Evolutionary conservation across 2,797 vertebrate species (phyloP).

Genomic region (Caiman crocodilus): DNA sequence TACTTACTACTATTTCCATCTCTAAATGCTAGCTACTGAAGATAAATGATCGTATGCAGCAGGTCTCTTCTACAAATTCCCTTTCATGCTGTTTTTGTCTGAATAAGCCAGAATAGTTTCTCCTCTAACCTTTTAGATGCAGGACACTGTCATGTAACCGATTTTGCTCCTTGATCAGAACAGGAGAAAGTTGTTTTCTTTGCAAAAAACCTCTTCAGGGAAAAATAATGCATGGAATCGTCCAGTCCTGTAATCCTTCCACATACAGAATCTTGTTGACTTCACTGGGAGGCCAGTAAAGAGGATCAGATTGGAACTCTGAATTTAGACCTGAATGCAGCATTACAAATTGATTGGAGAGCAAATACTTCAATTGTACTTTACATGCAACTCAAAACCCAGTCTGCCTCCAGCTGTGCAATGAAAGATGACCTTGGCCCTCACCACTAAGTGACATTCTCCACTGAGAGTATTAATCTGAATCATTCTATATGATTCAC

Average conservation of each 20-base stretch:
- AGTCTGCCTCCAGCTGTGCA: neutral
- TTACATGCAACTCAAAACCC: neutral
- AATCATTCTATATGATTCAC: neutral
- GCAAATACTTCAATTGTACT: neutral
- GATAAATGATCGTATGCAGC: neutral
- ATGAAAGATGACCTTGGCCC: neutral
- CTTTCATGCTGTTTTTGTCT: neutral
- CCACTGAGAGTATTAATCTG: neutral
- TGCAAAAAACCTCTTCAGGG: neutral
- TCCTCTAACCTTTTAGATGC: neutral
- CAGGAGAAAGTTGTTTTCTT: neutral
- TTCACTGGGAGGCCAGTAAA: neutral
- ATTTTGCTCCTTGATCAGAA: neutral
- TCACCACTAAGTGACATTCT: neutral
- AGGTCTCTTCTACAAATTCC: neutral
- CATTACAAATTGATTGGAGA: neutral
- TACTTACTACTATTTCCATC: slow-evolving; percentile 2
- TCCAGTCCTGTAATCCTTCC: neutral
- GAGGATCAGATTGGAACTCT: neutral
- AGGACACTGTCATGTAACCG: neutral
- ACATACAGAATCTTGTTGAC: neutral
- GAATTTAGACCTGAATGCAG: neutral
- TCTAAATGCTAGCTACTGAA: slow-evolving; percentile 16
- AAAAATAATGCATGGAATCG: neutral
- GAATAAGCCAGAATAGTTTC: neutral